Conservation (phyloP, 1,140 invertebrate species). For the Plectrocnemia conspersa region DNA sequence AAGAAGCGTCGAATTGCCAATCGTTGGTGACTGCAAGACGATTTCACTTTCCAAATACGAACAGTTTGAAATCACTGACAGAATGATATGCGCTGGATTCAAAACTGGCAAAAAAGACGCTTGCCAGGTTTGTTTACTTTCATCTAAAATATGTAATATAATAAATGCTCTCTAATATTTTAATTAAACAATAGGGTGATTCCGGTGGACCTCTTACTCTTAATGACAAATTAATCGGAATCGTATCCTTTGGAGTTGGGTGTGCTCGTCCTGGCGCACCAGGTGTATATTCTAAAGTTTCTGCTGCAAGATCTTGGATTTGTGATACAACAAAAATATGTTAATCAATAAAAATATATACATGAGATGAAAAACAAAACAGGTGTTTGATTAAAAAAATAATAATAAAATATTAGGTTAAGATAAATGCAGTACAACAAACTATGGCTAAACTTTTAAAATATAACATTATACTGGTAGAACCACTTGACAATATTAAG, state of each 20-base stretch:
- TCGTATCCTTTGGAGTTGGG: slow-evolving; percentile 58
- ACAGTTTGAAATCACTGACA: slow-evolving; percentile 48
- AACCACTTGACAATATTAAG: no score
- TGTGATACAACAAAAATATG: slow-evolving; percentile 38
- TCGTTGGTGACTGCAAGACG: slow-evolving; percentile 36
- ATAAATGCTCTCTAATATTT: slow-evolving; percentile 9
- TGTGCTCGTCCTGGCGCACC: slow-evolving; percentile 54
- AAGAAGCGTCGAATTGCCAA: slow-evolving; percentile 38
- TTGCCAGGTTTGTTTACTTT: slow-evolving; percentile 54
- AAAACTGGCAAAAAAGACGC: slow-evolving; percentile 55
- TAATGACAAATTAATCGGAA: slow-evolving; percentile 48
- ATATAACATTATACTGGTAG: no score
- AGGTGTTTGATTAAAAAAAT: no score
- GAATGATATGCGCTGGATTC: slow-evolving; percentile 60
- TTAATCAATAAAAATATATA: no score
- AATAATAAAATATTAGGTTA: no score
- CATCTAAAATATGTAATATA: not conserved
- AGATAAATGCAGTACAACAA: no score
- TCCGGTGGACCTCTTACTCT: slow-evolving; percentile 45
- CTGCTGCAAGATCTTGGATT: slow-evolving; percentile 42
- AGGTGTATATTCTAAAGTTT: slow-evolving; percentile 58
- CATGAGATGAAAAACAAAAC: no score
- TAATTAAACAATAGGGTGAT: slow-evolving; percentile 41
- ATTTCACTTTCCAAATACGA: no score
- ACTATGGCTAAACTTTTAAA: no score